Evolutionary conservation across 2,888 invertebrate species (phyloP).

Genomic region (Caenorhabditis virilis): DNA sequence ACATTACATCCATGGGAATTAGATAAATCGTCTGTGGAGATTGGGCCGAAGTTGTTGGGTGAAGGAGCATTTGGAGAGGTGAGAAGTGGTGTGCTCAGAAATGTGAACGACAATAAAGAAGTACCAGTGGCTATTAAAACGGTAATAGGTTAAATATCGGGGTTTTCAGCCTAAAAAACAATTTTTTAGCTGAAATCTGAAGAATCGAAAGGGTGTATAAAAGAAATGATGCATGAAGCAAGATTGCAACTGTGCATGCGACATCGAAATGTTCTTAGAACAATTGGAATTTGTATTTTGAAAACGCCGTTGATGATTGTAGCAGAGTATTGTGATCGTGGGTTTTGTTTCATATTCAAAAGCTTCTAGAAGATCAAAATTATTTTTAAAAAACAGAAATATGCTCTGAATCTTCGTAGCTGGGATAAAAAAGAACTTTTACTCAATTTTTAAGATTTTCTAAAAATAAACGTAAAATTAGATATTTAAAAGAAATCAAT

Average conservation of each 20-base stretch:
- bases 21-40: slow-evolving; percentile 11
- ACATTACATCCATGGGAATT: slow-evolving; percentile 21
- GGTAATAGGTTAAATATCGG: not conserved
- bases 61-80: slow-evolving; percentile 9
- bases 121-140: slow-evolving; percentile 3
- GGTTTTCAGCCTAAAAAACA: not conserved
- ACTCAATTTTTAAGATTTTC: too few species aligned
- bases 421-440: too few species aligned
- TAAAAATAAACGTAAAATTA: too few species aligned
- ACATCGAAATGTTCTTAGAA: slow-evolving; percentile 7
- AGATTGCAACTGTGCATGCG: slow-evolving; percentile 3
- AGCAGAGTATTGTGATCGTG: slow-evolving; percentile 5
- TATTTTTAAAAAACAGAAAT: too few species aligned
- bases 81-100: not conserved
- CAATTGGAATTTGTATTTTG: slow-evolving; percentile 6
- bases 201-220: not conserved
- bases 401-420: too few species aligned
- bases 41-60: slow-evolving; percentile 7
- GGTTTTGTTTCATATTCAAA: too few species aligned
- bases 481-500: too few species aligned
- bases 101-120: not conserved
- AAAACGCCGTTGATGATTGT: slow-evolving; percentile 6
- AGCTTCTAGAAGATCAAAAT: too few species aligned
- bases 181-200: slow-evolving; percentile 6
- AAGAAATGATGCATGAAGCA: slow-evolving; percentile 9